Evolutionary conservation across 2,113 vertebrate genomes (phyloP).

Genomic region (Patagioenas fasciata): DNA sequence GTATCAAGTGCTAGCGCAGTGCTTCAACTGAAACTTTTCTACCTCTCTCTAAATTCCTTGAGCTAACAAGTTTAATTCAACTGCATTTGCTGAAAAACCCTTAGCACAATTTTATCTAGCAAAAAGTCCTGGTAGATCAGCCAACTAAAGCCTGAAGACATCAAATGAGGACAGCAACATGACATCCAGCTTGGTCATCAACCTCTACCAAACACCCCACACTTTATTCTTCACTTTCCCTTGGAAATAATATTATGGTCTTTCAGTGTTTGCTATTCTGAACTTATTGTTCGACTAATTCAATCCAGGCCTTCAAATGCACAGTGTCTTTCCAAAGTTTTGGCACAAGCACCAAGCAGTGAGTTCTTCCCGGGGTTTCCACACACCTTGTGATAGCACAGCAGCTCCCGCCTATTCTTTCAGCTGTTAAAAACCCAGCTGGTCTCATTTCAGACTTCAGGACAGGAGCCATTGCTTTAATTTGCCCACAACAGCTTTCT

Average conservation of each 20-base stretch:
- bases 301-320: not conserved
- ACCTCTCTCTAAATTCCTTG: not conserved
- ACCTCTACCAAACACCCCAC: not conserved
- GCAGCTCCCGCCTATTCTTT: not conserved
- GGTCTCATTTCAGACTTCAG: constrained; percentile 8
- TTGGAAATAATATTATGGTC: not conserved
- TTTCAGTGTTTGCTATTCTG: not conserved
- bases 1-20: not conserved
- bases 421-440: constrained; percentile 20
- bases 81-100: not conserved
- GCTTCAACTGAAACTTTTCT: not conserved
- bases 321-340: not conserved
- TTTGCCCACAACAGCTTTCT: not conserved
- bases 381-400: not conserved
- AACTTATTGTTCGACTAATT: not conserved
- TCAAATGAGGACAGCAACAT: not conserved
- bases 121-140: not conserved
- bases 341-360: not conserved
- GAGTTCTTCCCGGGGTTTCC: not conserved
- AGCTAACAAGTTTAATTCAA: not conserved
- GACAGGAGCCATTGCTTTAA: not conserved
- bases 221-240: not conserved
- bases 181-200: not conserved
- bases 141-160: not conserved
- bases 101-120: not conserved